Evolutionary conservation across 2,888 invertebrate species (phyloP).

Genomic region (Stegana nigrithorax): DNA sequence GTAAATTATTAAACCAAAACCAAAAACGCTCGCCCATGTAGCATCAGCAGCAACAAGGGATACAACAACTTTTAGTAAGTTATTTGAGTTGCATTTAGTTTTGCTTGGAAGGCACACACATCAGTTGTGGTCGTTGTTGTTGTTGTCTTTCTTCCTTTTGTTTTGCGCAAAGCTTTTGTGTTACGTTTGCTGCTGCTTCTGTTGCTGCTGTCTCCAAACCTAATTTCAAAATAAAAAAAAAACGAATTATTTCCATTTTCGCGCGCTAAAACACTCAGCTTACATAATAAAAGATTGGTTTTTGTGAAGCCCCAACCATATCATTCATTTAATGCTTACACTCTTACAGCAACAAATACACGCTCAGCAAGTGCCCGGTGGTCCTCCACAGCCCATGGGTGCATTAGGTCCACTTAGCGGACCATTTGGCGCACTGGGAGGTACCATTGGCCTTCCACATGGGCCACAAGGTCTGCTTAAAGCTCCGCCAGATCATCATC

Average conservation of each 20-base stretch:
- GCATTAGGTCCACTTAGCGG: constrained; percentile 68
- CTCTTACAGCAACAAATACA: constrained; percentile 89
- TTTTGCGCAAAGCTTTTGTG: constrained; percentile 33
- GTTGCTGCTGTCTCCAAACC: constrained; percentile 20
- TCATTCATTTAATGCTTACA: not conserved
- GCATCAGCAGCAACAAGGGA: constrained; percentile 93
- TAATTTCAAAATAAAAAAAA: not conserved
- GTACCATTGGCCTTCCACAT: constrained; percentile 68
- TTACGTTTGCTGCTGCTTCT: constrained; percentile 32
- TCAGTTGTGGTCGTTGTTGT: constrained; percentile 43
- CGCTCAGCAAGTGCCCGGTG: constrained; percentile 82
- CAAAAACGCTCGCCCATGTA: constrained; percentile 64
- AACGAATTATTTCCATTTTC: not conserved
- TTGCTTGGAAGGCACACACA: constrained; percentile 34
- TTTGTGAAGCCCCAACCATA: not conserved
- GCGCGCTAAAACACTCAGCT: not conserved
- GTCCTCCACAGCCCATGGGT: constrained; percentile 70
- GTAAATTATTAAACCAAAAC: constrained; percentile 16
- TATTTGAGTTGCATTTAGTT: constrained; percentile 39
- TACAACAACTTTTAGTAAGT: constrained; percentile 94
- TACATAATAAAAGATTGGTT: constrained; percentile 21
- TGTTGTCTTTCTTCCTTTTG: constrained; percentile 20
- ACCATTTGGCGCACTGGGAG: constrained; percentile 68
- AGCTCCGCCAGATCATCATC: constrained; percentile 68
- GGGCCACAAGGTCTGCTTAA: constrained; percentile 68